Evolutionary conservation across 1,140 invertebrate species (phyloP), one percentile per base, ranked within the genome.

Genomic region (Dinoponera quadriceps): DNA sequence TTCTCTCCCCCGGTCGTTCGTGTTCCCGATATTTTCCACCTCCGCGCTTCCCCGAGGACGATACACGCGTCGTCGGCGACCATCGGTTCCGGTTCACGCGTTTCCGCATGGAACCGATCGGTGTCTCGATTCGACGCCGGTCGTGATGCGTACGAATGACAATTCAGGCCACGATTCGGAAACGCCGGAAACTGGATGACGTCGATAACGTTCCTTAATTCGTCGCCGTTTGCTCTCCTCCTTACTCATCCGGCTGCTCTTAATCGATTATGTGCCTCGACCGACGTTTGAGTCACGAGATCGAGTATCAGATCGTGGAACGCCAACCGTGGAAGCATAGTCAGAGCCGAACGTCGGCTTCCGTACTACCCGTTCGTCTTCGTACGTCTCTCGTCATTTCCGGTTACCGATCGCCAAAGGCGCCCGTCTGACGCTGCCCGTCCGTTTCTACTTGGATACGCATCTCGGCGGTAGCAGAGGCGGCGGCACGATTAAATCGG

Each of bases 371-470:
- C n/a, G 48, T 57, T 59, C 72, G 59, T 59, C 72, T 54, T 29
- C n/a, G 51, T 66, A 57, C 75, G 55, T 78, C 81, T 11, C 59
- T 11, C 59, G 81, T 86, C 83, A 72, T 85, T 85, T 86, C 85
- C 85, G 77, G 77, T 82, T 54, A 49, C 33, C 49, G 83, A 85
- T 85, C 71, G 83, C 68, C 69, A 73, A 57, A 38, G 82, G 85
- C 74, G 27, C 54, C 65, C 25, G 38, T 57, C 77, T 63, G 57
- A 81, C 83, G 38, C 57, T 57, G 38, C 78, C 18, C 48, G 51
- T 72, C 69, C 75, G 69, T 85, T 82, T 75, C 83, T 44, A 29
- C 69, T 71, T 49, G 74, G 20, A 72, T 51, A 68, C 72, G 65
- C 38, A 51, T 63, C 63, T 14, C 25, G n/a, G 44, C 63, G 65